Evolutionary conservation across 2,888 invertebrate genomes (phyloP), one percentile per base, ranked within the genome.

Genomic region (Monochamus alternatus): DNA sequence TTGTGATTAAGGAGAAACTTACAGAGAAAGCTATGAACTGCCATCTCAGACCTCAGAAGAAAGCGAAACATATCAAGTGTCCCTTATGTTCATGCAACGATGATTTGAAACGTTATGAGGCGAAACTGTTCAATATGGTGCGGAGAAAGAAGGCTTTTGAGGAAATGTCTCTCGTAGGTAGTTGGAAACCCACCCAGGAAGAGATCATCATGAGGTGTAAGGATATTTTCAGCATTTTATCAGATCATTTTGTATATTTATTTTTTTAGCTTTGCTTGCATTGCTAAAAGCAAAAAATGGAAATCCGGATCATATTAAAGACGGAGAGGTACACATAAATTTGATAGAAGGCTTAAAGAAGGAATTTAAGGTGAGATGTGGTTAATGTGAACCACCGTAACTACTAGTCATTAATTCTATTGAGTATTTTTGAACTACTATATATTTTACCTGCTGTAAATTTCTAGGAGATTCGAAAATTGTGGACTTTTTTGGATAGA

Each of bases 271-370:
- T 14, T 83, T 92, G 44, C 86, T 89, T 59, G 78, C 80, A 38
- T 87, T 89, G 78, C 85, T 90, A n/a, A 90, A 89, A 80, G 75
- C 86, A 0, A 90, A 89, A 82, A 83, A 86, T 74, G 81, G 85
- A 65, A 78, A 86, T 12, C 70, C 76, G 32, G 84, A 85, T n/a
- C 80, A 87, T 44, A 80, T 91, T 5, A 88, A 90, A 73, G 90
- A 91, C 83, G 93, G 91, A 4, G 87, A 88, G 66, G 85, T 87
- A 12, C 92, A 92, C 83, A 82, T 93, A 43, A 90, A 91, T 62
- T 82, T 92, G 22, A 87, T 94, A 65, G 93, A 93, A 51, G 86
- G 87, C 2, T 85, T 93, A 81, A 94, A 94, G 85, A 93, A 92
- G 78, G 93, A 95, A 86, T 94, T 93, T 85, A 92, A 90, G 84